Evolutionary conservation across 2,113 vertebrate species (phyloP), one percentile per base, ranked within the genome.

Genomic region (Campylomormyrus numenius): DNA sequence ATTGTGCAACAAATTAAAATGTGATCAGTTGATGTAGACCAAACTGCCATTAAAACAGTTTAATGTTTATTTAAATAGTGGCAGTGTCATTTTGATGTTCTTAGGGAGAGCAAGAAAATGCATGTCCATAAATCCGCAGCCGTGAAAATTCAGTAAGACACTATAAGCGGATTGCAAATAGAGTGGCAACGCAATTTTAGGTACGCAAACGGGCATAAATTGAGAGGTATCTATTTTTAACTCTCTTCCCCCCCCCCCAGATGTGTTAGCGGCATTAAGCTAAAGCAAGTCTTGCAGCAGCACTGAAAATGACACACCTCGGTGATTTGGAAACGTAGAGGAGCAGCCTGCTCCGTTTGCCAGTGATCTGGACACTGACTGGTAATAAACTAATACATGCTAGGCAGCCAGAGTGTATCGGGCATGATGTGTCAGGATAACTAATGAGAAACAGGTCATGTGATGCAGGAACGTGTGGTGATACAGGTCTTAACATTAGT

Each of bases 161-260:
- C 45, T 85, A 89, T 90, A 92, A 92, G 88, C 91, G 90, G 91
- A 91, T 91, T 89, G 70, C 85, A 92, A 92, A 91, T 89, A 52
- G 66, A 89, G 90, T 31, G 39, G 77, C n/a, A n/a, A 90, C 53
- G 46, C 90, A 89, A 90, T 90, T 91, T 90, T 56, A 31, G 85
- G 91, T 91, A 46, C 85, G 66, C 70, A 92, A 92, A 93, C 31
- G 35, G 85, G 58, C 89, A 91, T 45, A 90, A 92, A 92, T 89
- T 58, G 88, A 62, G 35, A 88, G 90, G 86, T 91, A 74, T 85
- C 88, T 92, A 93, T 94, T 93, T 94, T 93, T 91, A 93, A 92
- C 88, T 53, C 15, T 70, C 91, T 90, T 27, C 92, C 94, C 93
- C 90, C 91, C 92, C 74, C 90, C 91, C 92, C 74, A 89, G 90